Percentiles rank a stretch among this genome's conserved stretches.
Evolutionary conservation across 1,140 invertebrate species (phyloP).

Genomic region (Thaumatotibia leucotreta): DNA sequence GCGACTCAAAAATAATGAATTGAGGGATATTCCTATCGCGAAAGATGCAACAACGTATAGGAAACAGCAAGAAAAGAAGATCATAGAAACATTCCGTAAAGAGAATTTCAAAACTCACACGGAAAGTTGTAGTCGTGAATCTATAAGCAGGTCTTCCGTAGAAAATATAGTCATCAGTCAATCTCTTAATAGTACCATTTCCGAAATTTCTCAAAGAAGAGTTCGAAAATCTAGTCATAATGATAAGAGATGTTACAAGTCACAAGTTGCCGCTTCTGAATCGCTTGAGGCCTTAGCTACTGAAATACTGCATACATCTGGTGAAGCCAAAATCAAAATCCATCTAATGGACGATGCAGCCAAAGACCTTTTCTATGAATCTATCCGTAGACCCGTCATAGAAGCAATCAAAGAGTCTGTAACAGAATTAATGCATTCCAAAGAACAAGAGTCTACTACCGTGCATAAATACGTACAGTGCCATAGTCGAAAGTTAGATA

Average conservation of each 20-base stretch:
- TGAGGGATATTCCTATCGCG: slow-evolving; percentile 16
- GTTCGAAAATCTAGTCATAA: slow-evolving; percentile 29
- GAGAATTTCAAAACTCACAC: slow-evolving; percentile 27
- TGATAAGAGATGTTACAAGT: slow-evolving; percentile 30
- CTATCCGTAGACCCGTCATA: slow-evolving; percentile 44
- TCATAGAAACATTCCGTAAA: slow-evolving; percentile 28
- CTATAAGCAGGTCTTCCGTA: slow-evolving; percentile 39
- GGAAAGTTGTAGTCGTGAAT: slow-evolving; percentile 38
- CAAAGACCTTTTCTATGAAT: slow-evolving; percentile 48
- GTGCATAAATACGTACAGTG: slow-evolving; percentile 33
- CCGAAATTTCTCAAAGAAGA: slow-evolving; percentile 50
- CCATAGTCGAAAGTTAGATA: slow-evolving; percentile 46
- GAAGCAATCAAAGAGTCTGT: slow-evolving; percentile 48
- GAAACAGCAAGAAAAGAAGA: slow-evolving; percentile 28
- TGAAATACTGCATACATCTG: slow-evolving; percentile 31
- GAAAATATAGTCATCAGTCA: slow-evolving; percentile 54
- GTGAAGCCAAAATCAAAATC: slow-evolving; percentile 56
- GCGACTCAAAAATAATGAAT: slow-evolving; percentile 33
- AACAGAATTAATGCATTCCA: slow-evolving; percentile 30
- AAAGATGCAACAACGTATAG: slow-evolving; percentile 23
- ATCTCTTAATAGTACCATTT: slow-evolving; percentile 49
- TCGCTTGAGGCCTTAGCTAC: slow-evolving; percentile 55
- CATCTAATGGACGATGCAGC: slow-evolving; percentile 62
- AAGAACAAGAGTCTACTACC: slow-evolving; percentile 27
- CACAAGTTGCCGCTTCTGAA: slow-evolving; percentile 42